These are phyloP conservation scores for Regulus satrapa DNA, from an alignment of 2,113 vertebrate species.

Conservation along the genomic window DNA sequence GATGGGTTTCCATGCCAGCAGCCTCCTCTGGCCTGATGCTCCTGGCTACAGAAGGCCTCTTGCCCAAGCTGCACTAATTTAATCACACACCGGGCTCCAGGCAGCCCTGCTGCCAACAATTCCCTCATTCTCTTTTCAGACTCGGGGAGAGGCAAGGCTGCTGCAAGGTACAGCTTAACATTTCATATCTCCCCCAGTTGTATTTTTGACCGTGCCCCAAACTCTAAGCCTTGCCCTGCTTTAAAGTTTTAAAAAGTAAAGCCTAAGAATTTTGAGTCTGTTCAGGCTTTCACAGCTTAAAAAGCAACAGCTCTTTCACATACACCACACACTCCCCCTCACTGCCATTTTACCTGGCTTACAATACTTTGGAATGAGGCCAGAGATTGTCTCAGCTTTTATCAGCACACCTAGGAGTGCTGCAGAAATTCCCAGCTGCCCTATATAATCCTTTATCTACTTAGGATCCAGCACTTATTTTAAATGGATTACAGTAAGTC, in stretches of 20 bases:
- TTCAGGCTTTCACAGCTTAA: not conserved
- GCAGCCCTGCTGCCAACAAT: not conserved
- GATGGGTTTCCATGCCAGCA: constrained; percentile 12
- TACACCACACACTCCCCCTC: not conserved
- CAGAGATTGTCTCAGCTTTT: not conserved
- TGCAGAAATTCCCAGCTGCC: not conserved
- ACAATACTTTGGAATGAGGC: not conserved
- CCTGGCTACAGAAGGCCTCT: not conserved
- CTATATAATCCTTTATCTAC: not conserved
- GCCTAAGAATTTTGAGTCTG: not conserved
- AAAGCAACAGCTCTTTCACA: not conserved
- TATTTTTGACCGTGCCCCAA: not conserved
- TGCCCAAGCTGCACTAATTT: not conserved
- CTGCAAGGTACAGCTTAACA: not conserved
- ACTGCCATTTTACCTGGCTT: not conserved
- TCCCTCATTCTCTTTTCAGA: not conserved
- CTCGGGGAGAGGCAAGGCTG: not conserved
- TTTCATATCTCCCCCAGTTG: not conserved
- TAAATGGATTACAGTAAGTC: not conserved
- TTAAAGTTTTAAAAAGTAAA: not conserved
- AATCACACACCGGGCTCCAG: not conserved
- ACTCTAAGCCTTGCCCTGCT: not conserved
- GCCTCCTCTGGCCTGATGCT: not conserved
- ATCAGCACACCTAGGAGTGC: not conserved
- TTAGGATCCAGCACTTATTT: not conserved